Conservation (phyloP, 2,113 vertebrate genomes). For the Stegastes partitus region DNA sequence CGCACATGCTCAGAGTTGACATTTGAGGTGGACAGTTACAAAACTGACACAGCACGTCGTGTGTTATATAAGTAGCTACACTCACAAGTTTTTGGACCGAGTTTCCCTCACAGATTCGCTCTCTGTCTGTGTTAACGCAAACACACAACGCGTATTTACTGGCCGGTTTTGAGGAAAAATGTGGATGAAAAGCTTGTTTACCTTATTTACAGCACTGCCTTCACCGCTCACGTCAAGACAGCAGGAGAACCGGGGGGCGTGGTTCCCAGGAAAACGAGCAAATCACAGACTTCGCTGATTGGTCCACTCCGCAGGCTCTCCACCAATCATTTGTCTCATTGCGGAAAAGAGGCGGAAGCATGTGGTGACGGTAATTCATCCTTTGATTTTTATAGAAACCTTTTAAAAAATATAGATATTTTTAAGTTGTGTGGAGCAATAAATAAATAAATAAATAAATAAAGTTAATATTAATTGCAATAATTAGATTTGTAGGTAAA, state of each 20-base stretch:
- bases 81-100: neutral
- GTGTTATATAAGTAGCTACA: neutral
- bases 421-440: too few relatives aligned
- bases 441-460: too few relatives aligned
- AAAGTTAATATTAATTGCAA: too few relatives aligned
- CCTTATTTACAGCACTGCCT: neutral
- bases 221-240: neutral
- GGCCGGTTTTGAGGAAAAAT: neutral
- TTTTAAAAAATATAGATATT: too few relatives aligned
- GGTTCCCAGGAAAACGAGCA: neutral
- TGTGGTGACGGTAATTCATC: neutral
- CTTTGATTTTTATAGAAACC: too few relatives aligned
- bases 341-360: neutral
- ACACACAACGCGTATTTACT: neutral
- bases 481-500: too few relatives aligned
- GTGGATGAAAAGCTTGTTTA: neutral
- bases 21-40: slow-evolving; percentile 36
- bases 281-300: slow-evolving; percentile 29
- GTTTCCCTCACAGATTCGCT: accelerated
- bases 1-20: neutral
- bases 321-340: slow-evolving; percentile 14
- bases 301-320: neutral
- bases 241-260: neutral
- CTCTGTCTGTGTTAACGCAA: neutral
- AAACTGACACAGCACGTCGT: slow-evolving; percentile 35